These are phyloP conservation scores for Palloptera scutellata DNA, from an alignment of 2,888 invertebrate species.

Conservation along the genomic window DNA sequence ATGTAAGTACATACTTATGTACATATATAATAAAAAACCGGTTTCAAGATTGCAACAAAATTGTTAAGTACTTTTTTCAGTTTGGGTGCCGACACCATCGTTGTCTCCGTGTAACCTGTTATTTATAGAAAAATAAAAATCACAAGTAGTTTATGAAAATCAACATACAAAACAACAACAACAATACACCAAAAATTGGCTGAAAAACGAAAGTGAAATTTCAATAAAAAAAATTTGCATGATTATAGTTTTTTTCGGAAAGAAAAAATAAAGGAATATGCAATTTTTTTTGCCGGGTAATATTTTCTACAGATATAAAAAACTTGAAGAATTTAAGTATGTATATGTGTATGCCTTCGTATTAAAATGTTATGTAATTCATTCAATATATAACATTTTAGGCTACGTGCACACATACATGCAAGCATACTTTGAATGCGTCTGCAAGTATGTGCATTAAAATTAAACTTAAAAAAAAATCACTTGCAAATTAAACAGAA, in stretches of 20 bases:
- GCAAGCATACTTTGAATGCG: too few species aligned
- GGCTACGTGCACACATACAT: too few species aligned
- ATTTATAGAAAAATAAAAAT: neutral
- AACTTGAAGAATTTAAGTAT: neutral
- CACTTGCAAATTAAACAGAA: too few species aligned
- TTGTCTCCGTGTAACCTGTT: conserved; percentile 11
- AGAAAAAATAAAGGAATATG: neutral
- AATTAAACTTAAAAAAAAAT: too few species aligned
- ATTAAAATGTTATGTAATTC: too few species aligned
- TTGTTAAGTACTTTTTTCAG: conserved; percentile 11
- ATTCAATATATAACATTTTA: too few species aligned
- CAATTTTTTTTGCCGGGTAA: too few species aligned
- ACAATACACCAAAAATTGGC: neutral
- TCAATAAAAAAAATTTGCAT: conserved; percentile 26
- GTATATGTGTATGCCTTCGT: neutral
- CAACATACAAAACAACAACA: conserved; percentile 3
- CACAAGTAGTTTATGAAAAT: neutral
- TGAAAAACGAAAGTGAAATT: conserved; percentile 26
- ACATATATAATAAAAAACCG: conserved; percentile 29
- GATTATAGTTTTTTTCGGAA: conserved; percentile 7
- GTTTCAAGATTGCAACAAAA: conserved; percentile 34
- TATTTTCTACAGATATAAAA: neutral
- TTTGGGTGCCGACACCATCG: conserved; percentile 2
- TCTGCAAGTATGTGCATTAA: too few species aligned
- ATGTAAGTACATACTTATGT: too few species aligned